Conservation (phyloP, 1,140 invertebrate genomes). For the Drosophila albomicans region DNA sequence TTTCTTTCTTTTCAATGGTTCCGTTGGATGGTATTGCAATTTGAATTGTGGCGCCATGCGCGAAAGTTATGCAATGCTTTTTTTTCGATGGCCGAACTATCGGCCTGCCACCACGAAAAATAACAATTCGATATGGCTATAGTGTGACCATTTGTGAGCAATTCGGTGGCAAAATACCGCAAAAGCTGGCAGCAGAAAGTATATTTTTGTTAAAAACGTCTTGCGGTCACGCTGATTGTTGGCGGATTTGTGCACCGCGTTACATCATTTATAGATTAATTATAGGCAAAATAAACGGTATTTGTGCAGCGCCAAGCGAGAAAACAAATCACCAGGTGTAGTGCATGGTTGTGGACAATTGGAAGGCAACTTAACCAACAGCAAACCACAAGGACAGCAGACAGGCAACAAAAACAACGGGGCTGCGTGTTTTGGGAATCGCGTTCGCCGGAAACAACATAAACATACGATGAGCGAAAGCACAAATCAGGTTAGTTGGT, state of each 20-base stretch:
- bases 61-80: background rate
- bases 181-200: background rate
- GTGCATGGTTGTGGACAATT: slow-evolving; percentile 33
- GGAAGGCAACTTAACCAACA: slow-evolving; percentile 35
- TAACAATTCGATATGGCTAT: background rate
- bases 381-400: slow-evolving; percentile 14
- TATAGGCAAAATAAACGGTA: slow-evolving; percentile 46
- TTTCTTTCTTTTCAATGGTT: background rate
- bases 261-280: slow-evolving; percentile 62
- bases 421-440: slow-evolving; percentile 43
- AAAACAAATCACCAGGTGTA: slow-evolving; percentile 26
- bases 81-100: slow-evolving; percentile 13
- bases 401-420: background rate
- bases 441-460: slow-evolving; percentile 55
- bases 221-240: slow-evolving; percentile 12
- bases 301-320: slow-evolving; percentile 21
- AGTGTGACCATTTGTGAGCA: background rate
- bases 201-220: slow-evolving; percentile 11
- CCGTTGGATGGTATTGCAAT: background rate
- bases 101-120: slow-evolving; percentile 21
- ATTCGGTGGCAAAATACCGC: background rate
- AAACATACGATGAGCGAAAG: slow-evolving; percentile 75
- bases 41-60: slow-evolving; percentile 8
- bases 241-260: slow-evolving; percentile 46
- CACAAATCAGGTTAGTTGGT: slow-evolving; percentile 78